phyloP scores from a whole-genome alignment of 2,888 invertebrate species.

The Drosophila anomelani region DNA sequence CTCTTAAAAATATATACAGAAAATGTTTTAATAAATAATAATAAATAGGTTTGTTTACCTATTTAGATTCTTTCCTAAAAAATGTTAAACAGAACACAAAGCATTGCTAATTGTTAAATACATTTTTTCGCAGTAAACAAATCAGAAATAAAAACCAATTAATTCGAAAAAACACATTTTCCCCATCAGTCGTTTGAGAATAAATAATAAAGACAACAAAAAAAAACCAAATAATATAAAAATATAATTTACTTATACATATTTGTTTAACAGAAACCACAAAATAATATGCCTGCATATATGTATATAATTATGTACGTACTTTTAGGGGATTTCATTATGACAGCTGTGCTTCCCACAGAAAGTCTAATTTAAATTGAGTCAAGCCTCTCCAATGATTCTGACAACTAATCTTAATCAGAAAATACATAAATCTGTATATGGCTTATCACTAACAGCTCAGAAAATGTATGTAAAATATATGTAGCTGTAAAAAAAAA shows the following conservation, averaged over 20 bases:
- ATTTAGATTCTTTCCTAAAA: too few relatives aligned
- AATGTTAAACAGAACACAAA: too few relatives aligned
- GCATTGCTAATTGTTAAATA: neutral
- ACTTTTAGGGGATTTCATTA: neutral
- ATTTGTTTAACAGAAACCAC: neutral
- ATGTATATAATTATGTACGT: too few relatives aligned
- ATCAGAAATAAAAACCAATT: neutral
- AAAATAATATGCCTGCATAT: too few relatives aligned
- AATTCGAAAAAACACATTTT: neutral
- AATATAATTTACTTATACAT: too few relatives aligned
- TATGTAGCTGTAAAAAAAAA: neutral
- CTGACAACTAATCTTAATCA: neutral
- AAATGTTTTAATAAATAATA: neutral
- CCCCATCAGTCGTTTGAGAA: rapidly evolving
- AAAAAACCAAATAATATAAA: too few relatives aligned
- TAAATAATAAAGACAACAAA: neutral
- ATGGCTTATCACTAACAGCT: neutral
- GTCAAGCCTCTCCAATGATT: neutral
- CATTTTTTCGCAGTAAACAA: neutral
- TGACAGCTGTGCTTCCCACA: neutral
- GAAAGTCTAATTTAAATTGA: neutral
- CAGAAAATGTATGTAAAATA: neutral
- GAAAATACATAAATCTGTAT: neutral
- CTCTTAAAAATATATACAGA: neutral
- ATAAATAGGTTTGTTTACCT: too few relatives aligned